Conservation (phyloP, 2,888 invertebrate genomes). For the Cheilosia impressa region DNA sequence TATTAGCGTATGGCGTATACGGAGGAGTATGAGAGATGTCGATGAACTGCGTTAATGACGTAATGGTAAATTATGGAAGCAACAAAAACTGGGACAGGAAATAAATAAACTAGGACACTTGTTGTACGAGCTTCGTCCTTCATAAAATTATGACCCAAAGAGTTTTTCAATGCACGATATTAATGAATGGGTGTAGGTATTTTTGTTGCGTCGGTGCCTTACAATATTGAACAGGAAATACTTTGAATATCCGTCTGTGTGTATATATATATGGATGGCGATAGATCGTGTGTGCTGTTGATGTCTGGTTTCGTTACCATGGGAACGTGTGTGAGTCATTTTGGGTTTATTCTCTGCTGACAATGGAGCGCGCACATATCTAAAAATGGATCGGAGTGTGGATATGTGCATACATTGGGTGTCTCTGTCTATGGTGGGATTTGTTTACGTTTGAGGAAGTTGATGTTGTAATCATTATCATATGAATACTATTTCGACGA, state of each 20-base stretch:
- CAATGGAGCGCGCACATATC: constrained; percentile 21
- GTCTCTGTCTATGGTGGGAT: not conserved
- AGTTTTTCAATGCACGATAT: not conserved
- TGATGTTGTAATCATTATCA: too few species aligned
- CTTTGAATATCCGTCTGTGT: constrained; percentile 47
- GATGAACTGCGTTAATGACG: constrained; percentile 72
- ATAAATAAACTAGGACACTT: constrained; percentile 75
- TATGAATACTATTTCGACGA: too few species aligned
- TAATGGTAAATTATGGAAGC: constrained; percentile 51
- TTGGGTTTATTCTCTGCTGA: constrained; percentile 21
- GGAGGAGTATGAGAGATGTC: constrained; percentile 63
- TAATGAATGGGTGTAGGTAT: constrained; percentile 17
- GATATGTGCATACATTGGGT: not conserved
- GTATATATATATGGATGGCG: not conserved
- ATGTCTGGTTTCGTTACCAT: constrained; percentile 14
- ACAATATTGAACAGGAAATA: constrained; percentile 41
- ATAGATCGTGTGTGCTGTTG: constrained; percentile 15
- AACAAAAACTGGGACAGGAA: constrained; percentile 38
- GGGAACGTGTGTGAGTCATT: constrained; percentile 43
- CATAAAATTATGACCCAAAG: constrained; percentile 51
- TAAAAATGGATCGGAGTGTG: constrained; percentile 32
- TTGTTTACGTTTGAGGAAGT: not conserved
- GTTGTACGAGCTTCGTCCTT: constrained; percentile 60
- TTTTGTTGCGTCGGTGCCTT: constrained; percentile 1
- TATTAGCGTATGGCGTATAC: constrained; percentile 54